Base-by-base conservation (phyloP, 2,113 vertebrate species). In the Acrocephalus kingi region DNA sequence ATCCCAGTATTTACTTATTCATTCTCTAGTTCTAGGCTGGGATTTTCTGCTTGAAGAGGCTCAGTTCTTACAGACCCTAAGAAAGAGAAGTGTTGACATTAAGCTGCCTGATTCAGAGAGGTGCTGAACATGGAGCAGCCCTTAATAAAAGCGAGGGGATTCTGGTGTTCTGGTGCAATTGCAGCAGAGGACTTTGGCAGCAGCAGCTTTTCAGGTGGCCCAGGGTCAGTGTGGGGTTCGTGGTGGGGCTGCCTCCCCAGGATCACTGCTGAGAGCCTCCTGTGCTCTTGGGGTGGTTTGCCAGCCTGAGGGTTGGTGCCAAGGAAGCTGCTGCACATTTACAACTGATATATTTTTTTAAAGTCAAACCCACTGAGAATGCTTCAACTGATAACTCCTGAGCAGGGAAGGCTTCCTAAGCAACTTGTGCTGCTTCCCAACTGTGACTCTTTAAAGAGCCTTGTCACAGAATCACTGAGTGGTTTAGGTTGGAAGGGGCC, bases 211-310 rank as follows among this genome's bases (percentile, higher is more conserved):
- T 58, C 18, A 27, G 22, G 19, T 62, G 82, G 31, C 80, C n/a
- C 63, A 52, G 58, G 35, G 39, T 45, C 48, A 10, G 0, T 24
- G 27, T 66, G 39, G 54, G 55, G 23, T 13, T 68, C 30, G 3
- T 5, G 2, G 17, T 23, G 49, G 35, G 39, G 43, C 24, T 88
- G 39, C 27, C 27, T 82, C 30, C 35, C 39, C 33, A 5, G 11
- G 0, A 0, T 37, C n/a, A 5, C 37, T 45, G 54, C 17, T 37
- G 41, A 10, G 15, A 56, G 19, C 51, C n/a, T 48, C 16, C 1
- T 15, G 27, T 24, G 39, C 19, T 39, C 3, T 2, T 22, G 30
- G 41, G 33, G 27, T 3, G 15, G 1, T 30, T 72, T 77, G 37
- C 23, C 85, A 55, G 0, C 37, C 5, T 0, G 3, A 25, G 22